Percentiles rank a stretch among this genome's conserved stretches.
These are phyloP conservation scores for Oscheius sp. DNA, from an alignment of 2,888 invertebrate species.

Conservation along the genomic window DNA sequence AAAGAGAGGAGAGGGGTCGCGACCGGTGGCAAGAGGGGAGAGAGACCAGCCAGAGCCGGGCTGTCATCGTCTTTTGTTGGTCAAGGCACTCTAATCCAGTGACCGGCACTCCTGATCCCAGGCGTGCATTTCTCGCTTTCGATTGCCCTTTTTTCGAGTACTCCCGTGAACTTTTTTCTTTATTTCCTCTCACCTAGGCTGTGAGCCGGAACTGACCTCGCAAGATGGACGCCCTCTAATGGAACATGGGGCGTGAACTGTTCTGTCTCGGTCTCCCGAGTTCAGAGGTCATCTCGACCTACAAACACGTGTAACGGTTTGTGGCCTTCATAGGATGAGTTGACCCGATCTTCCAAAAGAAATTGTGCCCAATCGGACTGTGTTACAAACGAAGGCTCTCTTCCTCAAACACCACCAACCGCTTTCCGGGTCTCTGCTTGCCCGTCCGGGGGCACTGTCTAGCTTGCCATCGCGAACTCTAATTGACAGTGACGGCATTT, in stretches of 20 bases:
- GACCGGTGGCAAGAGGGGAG: slow-evolving; percentile 16
- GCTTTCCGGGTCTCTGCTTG: slow-evolving; percentile 9
- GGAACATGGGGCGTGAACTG: slow-evolving; percentile 10
- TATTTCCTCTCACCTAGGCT: too few relatives aligned
- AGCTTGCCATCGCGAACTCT: too few relatives aligned
- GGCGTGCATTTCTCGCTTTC: slow-evolving; percentile 20
- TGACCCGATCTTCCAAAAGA: background rate
- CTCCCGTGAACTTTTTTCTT: slow-evolving; percentile 18
- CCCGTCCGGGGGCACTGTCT: background rate
- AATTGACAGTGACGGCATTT: background rate
- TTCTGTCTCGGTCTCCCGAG: background rate
- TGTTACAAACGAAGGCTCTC: background rate
- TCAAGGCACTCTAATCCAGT: slow-evolving; percentile 29
- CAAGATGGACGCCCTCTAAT: slow-evolving; percentile 4
- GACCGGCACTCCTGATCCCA: slow-evolving; percentile 36
- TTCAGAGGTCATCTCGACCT: slow-evolving; percentile 8
- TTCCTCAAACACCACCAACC: slow-evolving; percentile 1
- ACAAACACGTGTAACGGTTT: background rate
- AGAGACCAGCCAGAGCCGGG: slow-evolving; percentile 25
- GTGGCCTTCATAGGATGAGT: background rate
- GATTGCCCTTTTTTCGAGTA: slow-evolving; percentile 25
- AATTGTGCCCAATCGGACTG: slow-evolving; percentile 5
- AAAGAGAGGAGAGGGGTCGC: background rate
- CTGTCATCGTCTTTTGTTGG: slow-evolving; percentile 31
- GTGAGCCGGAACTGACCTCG: too few relatives aligned